Evolutionary conservation across 2,797 vertebrate genomes (phyloP).

Genomic region (Diplodus puntazzo): DNA sequence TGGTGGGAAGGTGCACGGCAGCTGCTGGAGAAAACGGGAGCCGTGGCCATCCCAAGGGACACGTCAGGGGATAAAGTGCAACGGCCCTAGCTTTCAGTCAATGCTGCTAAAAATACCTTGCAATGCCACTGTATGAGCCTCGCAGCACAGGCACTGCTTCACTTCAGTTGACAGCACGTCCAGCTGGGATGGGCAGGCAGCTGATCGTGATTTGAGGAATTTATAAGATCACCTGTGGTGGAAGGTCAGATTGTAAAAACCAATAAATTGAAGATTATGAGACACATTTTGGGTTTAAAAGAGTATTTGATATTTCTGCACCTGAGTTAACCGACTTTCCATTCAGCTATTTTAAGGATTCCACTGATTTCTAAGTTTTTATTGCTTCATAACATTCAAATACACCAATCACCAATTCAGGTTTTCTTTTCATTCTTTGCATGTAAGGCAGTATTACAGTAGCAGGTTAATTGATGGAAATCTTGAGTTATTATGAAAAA

Average conservation of each 20-base stretch:
- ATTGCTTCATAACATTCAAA: not conserved
- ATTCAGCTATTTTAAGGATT: not conserved
- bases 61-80: conserved; percentile 53
- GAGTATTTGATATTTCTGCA: not conserved
- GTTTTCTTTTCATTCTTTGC: not conserved
- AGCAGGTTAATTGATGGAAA: not conserved
- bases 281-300: not conserved
- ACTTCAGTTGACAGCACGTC: conserved; percentile 33
- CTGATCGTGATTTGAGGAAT: not conserved
- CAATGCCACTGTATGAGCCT: conserved; percentile 39
- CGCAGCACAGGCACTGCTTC: conserved; percentile 13
- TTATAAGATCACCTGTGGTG: not conserved
- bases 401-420: too few relatives aligned
- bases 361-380: not conserved
- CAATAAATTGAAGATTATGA: not conserved
- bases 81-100: conserved; percentile 70
- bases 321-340: not conserved
- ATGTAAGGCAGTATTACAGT: not conserved
- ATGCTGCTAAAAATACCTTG: conserved; percentile 77
- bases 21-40: conserved; percentile 70
- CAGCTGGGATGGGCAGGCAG: conserved; percentile 33
- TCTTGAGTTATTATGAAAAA: not conserved
- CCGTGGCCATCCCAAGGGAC: conserved; percentile 54
- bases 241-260: not conserved
- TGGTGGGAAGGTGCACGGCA: conserved; percentile 74